Conservation (phyloP, 2,888 invertebrate species). For the Polyommatus icarus region DNA sequence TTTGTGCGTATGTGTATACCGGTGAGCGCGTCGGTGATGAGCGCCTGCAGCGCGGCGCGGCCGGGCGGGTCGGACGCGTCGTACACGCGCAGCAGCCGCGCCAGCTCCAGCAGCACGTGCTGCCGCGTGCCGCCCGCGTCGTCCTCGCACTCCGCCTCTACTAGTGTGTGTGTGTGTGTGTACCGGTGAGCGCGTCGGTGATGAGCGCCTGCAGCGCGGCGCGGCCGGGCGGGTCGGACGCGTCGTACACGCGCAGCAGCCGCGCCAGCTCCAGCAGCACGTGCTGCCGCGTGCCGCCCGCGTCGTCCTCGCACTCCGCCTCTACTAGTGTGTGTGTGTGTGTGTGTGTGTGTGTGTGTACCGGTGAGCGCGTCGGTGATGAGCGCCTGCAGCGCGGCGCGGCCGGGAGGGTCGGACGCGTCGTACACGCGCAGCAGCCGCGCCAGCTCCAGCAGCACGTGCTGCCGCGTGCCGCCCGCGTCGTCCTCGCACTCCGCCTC, state of each 20-base stretch:
- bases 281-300: too few relatives aligned
- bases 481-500: not conserved
- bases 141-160: not conserved
- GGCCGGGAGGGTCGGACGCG: conserved; percentile 79
- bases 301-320: too few relatives aligned
- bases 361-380: conserved; percentile 58
- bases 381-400: conserved; percentile 60
- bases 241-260: too few relatives aligned
- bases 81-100: conserved; percentile 75
- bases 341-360: conserved; percentile 41
- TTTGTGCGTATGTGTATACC: conserved; percentile 47
- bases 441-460: conserved; percentile 80
- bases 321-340: not conserved
- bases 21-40: conserved; percentile 56
- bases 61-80: conserved; percentile 82
- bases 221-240: too few relatives aligned
- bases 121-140: conserved; percentile 64
- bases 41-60: conserved; percentile 58
- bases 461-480: conserved; percentile 68
- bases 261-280: too few relatives aligned
- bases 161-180: not conserved
- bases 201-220: too few relatives aligned
- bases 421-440: conserved; percentile 79
- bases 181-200: too few relatives aligned
- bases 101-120: conserved; percentile 81